Evolutionary conservation across 2,888 invertebrate species (phyloP).

Genomic region (Phalera bucephala): DNA sequence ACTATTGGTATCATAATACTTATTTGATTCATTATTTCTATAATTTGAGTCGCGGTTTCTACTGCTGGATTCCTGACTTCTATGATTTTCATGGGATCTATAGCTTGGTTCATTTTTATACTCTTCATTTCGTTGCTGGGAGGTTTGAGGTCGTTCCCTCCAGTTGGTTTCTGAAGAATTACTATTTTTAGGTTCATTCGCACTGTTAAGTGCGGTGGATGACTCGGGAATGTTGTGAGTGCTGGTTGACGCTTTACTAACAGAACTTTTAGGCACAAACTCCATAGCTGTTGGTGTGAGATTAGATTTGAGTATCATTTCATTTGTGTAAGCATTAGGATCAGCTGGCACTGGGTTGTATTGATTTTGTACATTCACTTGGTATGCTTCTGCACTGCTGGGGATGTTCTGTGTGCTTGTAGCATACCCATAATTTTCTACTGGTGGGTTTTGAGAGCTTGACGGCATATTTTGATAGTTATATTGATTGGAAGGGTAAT

Average conservation of each 20-base stretch:
- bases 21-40: conserved; percentile 17
- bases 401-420: conserved; percentile 40
- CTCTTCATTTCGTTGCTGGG: conserved; percentile 37
- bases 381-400: conserved; percentile 44
- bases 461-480: conserved; percentile 61
- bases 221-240: conserved; percentile 46
- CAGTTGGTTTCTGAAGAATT: conserved; percentile 58
- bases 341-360: conserved; percentile 39
- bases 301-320: conserved; percentile 72
- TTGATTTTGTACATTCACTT: conserved; percentile 43
- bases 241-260: conserved; percentile 40
- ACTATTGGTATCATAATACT: conserved; percentile 22
- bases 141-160: conserved; percentile 59
- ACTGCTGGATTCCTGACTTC: conserved; percentile 32
- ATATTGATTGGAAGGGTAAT: conserved; percentile 55
- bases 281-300: conserved; percentile 82
- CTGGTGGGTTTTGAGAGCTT: conserved; percentile 46
- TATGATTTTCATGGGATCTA: conserved; percentile 38
- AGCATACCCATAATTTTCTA: conserved; percentile 48
- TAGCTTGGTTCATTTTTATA: conserved; percentile 28
- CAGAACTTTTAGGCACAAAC: conserved; percentile 77
- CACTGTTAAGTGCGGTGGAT: conserved; percentile 31
- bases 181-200: conserved; percentile 39
- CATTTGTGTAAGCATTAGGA: conserved; percentile 48
- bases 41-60: conserved; percentile 2